Conservation (phyloP, 2,888 invertebrate species). For the Drosophila dives region DNA sequence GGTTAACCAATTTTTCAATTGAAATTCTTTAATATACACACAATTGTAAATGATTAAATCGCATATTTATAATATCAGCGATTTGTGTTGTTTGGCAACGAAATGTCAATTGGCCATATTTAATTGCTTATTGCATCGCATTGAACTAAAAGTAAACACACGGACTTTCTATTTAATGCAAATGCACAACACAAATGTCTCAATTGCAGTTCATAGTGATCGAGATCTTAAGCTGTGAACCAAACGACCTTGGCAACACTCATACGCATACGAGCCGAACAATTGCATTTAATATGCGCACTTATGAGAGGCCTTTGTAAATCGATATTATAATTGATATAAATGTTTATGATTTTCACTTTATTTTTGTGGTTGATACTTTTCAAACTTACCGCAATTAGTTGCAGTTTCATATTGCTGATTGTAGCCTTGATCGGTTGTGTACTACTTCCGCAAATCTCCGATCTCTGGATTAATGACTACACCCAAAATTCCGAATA, state of each 20-base stretch:
- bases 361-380: slow-evolving; percentile 25
- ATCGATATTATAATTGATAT: not conserved
- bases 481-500: slow-evolving; percentile 37
- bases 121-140: slow-evolving; percentile 65
- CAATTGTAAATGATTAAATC: slow-evolving; percentile 69
- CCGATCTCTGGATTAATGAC: slow-evolving; percentile 17
- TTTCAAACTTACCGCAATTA: slow-evolving; percentile 72
- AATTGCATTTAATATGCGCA: slow-evolving; percentile 27
- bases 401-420: slow-evolving; percentile 64
- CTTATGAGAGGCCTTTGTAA: slow-evolving; percentile 21
- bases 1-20: slow-evolving; percentile 65
- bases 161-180: slow-evolving; percentile 73
- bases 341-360: slow-evolving; percentile 1
- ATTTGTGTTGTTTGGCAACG: slow-evolving; percentile 29
- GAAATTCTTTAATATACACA: slow-evolving; percentile 61
- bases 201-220: slow-evolving; percentile 23
- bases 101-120: slow-evolving; percentile 68
- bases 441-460: slow-evolving; percentile 57
- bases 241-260: slow-evolving; percentile 63
- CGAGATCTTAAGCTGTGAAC: slow-evolving; percentile 57
- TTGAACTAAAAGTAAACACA: slow-evolving; percentile 49
- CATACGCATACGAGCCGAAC: slow-evolving; percentile 21
- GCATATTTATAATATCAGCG: slow-evolving; percentile 54
- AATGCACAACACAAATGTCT: slow-evolving; percentile 53
- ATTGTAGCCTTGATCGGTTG: slow-evolving; percentile 22